A percentile compares a stretch with the other conserved stretches of the same genome.
These are phyloP conservation scores for Rhaphigaster nebulosa DNA, from an alignment of 2,888 invertebrate species.

Conservation along the genomic window DNA sequence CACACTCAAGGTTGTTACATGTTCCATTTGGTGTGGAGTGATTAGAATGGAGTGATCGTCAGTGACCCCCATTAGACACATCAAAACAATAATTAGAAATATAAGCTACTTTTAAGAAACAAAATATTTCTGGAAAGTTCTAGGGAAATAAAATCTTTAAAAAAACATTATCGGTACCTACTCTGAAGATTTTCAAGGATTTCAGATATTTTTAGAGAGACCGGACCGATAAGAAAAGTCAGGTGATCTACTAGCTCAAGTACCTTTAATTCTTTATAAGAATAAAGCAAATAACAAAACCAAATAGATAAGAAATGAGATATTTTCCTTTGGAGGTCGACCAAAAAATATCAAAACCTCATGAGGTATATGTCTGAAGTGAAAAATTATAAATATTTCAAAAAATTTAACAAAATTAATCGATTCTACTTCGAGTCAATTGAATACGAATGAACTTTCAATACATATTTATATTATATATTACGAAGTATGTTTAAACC, in stretches of 20 bases:
- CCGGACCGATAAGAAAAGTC: background rate
- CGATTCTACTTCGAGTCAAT: background rate
- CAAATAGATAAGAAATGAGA: background rate
- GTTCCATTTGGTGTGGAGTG: no score
- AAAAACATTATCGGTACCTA: background rate
- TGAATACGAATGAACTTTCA: background rate
- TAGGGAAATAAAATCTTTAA: background rate
- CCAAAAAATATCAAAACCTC: background rate
- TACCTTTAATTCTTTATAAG: background rate
- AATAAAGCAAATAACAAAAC: background rate
- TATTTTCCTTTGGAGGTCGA: background rate
- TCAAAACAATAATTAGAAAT: no score
- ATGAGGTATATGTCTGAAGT: background rate
- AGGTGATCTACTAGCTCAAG: constrained; percentile 18
- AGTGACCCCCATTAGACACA: no score
- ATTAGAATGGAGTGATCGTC: no score
- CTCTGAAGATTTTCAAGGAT: background rate
- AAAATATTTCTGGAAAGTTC: no score
- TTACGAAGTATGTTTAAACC: no score
- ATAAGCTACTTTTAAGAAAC: no score
- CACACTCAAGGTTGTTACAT: no score
- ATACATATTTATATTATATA: no score
- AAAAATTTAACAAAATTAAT: background rate
- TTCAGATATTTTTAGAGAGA: background rate
- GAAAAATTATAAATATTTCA: no score